Conservation (phyloP, 1,140 invertebrate genomes). For the Musca domestica region DNA sequence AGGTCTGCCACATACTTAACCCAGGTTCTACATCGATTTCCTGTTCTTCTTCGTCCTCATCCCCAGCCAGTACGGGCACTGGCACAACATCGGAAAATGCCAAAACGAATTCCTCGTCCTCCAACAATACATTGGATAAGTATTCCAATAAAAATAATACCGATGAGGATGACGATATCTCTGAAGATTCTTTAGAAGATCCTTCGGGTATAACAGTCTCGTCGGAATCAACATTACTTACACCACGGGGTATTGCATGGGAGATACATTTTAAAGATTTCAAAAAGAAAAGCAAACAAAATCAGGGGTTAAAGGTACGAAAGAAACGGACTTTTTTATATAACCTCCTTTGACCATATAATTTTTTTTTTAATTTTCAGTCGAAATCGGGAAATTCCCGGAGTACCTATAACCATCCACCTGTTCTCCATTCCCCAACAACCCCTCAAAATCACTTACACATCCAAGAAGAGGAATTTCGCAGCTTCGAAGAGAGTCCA, state of each 20-base stretch:
- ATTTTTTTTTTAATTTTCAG: not conserved
- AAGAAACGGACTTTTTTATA: not conserved
- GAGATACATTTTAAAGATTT: constrained; percentile 66
- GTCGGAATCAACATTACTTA: constrained; percentile 55
- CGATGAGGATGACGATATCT: constrained; percentile 61
- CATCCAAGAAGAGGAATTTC: constrained; percentile 14
- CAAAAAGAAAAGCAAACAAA: constrained; percentile 34
- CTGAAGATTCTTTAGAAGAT: constrained; percentile 78
- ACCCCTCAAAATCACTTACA: not conserved
- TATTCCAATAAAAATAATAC: constrained; percentile 22
- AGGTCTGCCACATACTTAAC: constrained; percentile 63
- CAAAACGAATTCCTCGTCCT: constrained; percentile 28
- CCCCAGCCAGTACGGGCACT: constrained; percentile 26
- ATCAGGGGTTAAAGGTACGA: constrained; percentile 18
- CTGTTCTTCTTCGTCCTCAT: constrained; percentile 37
- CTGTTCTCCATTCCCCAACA: no score
- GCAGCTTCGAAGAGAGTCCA: not conserved
- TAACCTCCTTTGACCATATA: not conserved
- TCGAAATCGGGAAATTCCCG: not conserved
- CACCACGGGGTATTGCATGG: constrained; percentile 77
- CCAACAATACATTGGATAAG: constrained; percentile 23
- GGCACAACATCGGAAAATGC: constrained; percentile 9
- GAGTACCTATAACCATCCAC: not conserved
- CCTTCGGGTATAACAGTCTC: constrained; percentile 58
- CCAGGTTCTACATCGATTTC: constrained; percentile 35